Conservation (phyloP, 2,113 vertebrate genomes). For the Rhinoderma darwinii region DNA sequence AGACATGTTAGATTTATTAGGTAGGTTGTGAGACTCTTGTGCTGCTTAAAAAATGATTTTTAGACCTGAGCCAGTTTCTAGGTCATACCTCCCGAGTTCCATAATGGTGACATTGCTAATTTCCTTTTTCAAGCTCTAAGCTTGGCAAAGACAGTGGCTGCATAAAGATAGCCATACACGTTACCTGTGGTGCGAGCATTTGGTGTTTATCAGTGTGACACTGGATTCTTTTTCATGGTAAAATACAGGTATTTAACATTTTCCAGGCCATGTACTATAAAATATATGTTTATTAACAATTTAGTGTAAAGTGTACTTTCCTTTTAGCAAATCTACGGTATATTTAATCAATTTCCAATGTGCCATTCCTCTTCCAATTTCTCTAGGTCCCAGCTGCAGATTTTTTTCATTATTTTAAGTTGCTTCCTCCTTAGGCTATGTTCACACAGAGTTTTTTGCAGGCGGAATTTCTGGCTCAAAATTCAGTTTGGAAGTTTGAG, state of each 20-base stretch:
- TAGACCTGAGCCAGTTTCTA: neutral
- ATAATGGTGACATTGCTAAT: slow-evolving; percentile 5
- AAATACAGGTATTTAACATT: neutral
- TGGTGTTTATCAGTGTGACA: slow-evolving; percentile 17
- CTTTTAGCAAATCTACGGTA: too few species aligned
- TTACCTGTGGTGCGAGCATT: slow-evolving; percentile 25
- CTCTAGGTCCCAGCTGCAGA: too few species aligned
- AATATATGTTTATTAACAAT: too few species aligned
- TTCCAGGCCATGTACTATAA: too few species aligned
- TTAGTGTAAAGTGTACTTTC: too few species aligned
- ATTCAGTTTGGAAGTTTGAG: too few species aligned
- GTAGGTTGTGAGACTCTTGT: neutral
- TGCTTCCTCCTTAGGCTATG: too few species aligned
- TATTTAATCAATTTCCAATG: too few species aligned
- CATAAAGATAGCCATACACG: neutral
- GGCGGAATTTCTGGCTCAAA: too few species aligned
- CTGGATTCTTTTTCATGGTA: neutral
- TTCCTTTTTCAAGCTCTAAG: neutral
- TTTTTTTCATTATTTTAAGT: too few species aligned
- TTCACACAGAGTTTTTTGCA: too few species aligned
- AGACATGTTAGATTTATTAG: neutral
- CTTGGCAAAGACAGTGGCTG: slow-evolving; percentile 5
- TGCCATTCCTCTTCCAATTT: too few species aligned
- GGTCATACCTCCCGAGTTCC: slow-evolving; percentile 21
- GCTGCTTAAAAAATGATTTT: neutral